These are phyloP conservation scores for Ahaetulla prasina DNA, from an alignment of 2,113 vertebrate species.

Conservation along the genomic window DNA sequence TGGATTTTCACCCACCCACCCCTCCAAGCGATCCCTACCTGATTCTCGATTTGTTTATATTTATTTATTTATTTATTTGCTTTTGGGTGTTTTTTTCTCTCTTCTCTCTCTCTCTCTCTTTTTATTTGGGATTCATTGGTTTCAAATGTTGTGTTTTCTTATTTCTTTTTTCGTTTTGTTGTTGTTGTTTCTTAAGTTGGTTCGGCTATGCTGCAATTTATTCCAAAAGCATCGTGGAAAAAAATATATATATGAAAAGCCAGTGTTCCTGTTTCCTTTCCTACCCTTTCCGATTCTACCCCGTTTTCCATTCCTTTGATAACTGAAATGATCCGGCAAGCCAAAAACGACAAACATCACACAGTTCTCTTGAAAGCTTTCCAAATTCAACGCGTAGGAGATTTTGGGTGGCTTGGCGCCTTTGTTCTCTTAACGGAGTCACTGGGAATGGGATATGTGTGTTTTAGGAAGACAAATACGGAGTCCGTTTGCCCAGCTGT, in stretches of 20 bases:
- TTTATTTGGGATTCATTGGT: slow-evolving; percentile 31
- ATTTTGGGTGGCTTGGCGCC: background rate
- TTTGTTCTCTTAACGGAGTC: background rate
- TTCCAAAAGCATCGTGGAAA: slow-evolving; percentile 72
- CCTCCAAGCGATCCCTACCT: background rate
- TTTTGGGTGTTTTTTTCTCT: slow-evolving; percentile 55
- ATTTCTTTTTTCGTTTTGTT: slow-evolving; percentile 54
- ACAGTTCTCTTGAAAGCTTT: slow-evolving; percentile 68
- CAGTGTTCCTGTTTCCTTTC: slow-evolving; percentile 76
- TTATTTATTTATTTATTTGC: slow-evolving; percentile 37
- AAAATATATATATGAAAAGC: slow-evolving; percentile 69
- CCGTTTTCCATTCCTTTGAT: slow-evolving; percentile 25
- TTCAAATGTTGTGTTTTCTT: slow-evolving; percentile 31
- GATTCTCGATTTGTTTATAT: slow-evolving; percentile 15
- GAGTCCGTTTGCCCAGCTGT: background rate
- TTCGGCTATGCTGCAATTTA: slow-evolving; percentile 70
- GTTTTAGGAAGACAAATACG: background rate
- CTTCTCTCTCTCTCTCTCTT: slow-evolving; percentile 60
- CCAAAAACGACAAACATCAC: slow-evolving; percentile 60
- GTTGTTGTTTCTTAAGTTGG: slow-evolving; percentile 63
- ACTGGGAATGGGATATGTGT: background rate
- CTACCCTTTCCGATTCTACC: background rate
- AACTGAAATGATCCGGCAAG: slow-evolving; percentile 45
- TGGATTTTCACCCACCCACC: background rate
- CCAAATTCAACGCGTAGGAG: slow-evolving; percentile 25